phyloP scores from a whole-genome alignment of 2,888 invertebrate species.

The Exocentrus adspersus region DNA sequence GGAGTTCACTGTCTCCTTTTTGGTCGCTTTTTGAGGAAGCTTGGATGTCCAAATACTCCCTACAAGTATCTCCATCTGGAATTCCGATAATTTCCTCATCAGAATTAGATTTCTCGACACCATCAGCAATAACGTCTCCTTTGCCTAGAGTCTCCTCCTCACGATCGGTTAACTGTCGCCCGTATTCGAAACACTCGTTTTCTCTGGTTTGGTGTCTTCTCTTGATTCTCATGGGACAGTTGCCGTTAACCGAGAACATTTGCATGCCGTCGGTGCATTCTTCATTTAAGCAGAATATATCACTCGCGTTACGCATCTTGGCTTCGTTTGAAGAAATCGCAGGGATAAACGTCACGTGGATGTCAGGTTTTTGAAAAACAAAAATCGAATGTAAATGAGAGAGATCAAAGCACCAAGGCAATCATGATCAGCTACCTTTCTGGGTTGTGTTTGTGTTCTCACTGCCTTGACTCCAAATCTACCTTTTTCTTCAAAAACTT shows the following conservation, averaged over 20 bases:
- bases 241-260: constrained; percentile 59
- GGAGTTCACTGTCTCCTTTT: constrained; percentile 22
- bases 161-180: constrained; percentile 19
- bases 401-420: no score
- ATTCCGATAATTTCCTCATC: not conserved
- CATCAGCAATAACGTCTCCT: constrained; percentile 24
- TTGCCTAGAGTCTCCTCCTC: constrained; percentile 21
- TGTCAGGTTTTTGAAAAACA: no score
- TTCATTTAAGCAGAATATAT: constrained; percentile 59
- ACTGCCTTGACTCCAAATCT: no score
- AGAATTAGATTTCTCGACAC: not conserved
- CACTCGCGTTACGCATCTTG: constrained; percentile 55
- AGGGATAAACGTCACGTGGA: constrained; percentile 4
- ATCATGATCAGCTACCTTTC: no score
- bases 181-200: constrained; percentile 46
- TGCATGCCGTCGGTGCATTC: constrained; percentile 55
- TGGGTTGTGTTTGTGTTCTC: no score
- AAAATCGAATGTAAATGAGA: constrained; percentile 6
- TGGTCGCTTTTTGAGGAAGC: not conserved
- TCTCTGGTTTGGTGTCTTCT: constrained; percentile 37
- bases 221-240: constrained; percentile 55
- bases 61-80: not conserved
- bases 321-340: constrained; percentile 2
- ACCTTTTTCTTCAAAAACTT: no score
- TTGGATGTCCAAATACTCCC: not conserved